Conservation (phyloP, 2,797 vertebrate genomes). For the Miichthys miiuy region DNA sequence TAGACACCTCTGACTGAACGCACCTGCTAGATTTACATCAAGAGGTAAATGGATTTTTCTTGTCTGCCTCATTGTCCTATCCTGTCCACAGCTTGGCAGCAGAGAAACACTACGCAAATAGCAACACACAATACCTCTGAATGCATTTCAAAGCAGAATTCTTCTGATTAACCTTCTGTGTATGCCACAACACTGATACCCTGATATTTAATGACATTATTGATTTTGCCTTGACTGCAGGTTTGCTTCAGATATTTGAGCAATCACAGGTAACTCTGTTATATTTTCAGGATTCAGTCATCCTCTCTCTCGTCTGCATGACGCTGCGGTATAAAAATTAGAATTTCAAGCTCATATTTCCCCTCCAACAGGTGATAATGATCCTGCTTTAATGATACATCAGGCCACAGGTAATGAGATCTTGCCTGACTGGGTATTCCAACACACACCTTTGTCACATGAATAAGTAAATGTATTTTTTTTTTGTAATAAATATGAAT, state of each 20-base stretch:
- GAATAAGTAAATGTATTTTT: constrained; percentile 10
- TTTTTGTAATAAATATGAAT: too few relatives aligned
- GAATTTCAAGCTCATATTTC: constrained; percentile 57
- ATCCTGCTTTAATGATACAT: constrained; percentile 51
- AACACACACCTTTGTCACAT: constrained; percentile 12
- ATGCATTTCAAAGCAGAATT: constrained; percentile 5
- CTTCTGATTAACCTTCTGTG: constrained; percentile 38
- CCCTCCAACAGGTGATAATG: constrained; percentile 25
- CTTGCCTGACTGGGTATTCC: constrained; percentile 17
- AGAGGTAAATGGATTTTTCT: constrained; percentile 21
- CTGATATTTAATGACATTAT: constrained; percentile 43
- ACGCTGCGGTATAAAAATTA: constrained; percentile 34
- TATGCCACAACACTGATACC: constrained; percentile 10
- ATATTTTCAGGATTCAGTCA: constrained; percentile 23
- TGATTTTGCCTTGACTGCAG: constrained; percentile 52
- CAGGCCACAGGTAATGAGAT: constrained; percentile 44
- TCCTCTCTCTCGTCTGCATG: constrained; percentile 17
- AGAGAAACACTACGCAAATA: constrained; percentile 6
- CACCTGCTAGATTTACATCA: constrained; percentile 20
- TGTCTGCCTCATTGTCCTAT: constrained; percentile 4
- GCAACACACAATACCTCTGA: constrained; percentile 8
- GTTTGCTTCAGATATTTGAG: constrained; percentile 35
- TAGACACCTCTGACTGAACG: constrained; percentile 37
- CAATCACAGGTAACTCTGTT: constrained; percentile 23
- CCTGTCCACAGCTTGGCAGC: constrained; percentile 5